Evolutionary conservation across 2,888 invertebrate species (phyloP), one percentile per base, ranked within the genome.

Genomic region (Spicauda simplicius): DNA sequence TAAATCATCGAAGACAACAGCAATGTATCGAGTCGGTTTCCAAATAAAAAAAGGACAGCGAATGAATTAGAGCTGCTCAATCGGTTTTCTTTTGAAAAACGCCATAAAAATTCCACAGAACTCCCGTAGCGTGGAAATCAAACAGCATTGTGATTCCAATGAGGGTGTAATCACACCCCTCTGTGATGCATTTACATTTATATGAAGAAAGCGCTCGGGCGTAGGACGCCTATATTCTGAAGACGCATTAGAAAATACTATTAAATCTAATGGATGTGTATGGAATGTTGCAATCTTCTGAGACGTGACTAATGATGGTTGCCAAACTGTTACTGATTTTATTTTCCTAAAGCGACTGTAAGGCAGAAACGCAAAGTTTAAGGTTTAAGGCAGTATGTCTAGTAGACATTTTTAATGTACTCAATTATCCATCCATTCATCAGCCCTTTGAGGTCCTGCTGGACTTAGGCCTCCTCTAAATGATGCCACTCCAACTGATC

Each of bases 161-260:
- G 73, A 75, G 76, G 78, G 79, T 79, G 25, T 25, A 81, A 82
- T 81, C 76, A 72, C 80, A 76, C 81, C 82, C 83, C 82, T 76
- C 75, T 76, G 72, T 75, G 75, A 70, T 74, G 74, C 81, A 86
- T 87, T 87, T 82, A 84, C 86, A 87, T 87, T 85, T 87, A 87
- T 87, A 87, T 87, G 86, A 87, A 84, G 85, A 77, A 79, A 77
- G 77, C 77, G 72, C 74, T 78, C 76, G 72, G 20, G 25, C 72
- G 54, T 63, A 55, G 72, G 67, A 66, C 69, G 48, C 59, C 68
- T 69, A 70, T 64, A 69, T 76, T 77, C 76, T 57, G 56, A 45
- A 20, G 37, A 64, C 37, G 52, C 57, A 57, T 57, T 57, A 64
- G 59, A 57, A 64, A 64, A 37, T 33, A 57, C 50, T 64, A 64